Percentiles rank a stretch among this genome's conserved stretches.
Evolutionary conservation across 2,888 invertebrate genomes (phyloP).

Genomic region (Drosophila tanythrix): DNA sequence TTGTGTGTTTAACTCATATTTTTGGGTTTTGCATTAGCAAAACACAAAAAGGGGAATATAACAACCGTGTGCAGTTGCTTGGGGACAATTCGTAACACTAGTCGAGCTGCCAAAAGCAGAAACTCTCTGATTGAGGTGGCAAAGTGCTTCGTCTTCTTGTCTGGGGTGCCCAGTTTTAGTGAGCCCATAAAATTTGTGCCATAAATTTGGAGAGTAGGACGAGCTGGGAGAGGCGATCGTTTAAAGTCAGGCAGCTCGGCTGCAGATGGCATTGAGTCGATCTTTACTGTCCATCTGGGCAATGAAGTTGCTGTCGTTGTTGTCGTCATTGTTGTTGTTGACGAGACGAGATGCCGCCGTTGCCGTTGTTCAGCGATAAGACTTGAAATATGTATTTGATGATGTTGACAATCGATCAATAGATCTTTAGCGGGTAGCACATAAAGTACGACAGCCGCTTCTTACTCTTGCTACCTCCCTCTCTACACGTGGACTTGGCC

Average conservation of each 20-base stretch:
- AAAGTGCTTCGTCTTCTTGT: slow-evolving; percentile 26
- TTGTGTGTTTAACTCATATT: background rate
- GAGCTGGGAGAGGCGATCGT: slow-evolving; percentile 49
- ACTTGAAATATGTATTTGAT: slow-evolving; percentile 74
- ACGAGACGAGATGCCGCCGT: slow-evolving; percentile 47
- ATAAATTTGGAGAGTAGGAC: slow-evolving; percentile 48
- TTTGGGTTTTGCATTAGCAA: background rate
- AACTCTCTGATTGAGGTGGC: slow-evolving; percentile 34
- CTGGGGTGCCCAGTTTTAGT: slow-evolving; percentile 13
- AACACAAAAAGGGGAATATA: slow-evolving; percentile 6
- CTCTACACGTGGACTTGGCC: slow-evolving; percentile 51
- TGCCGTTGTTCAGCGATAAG: slow-evolving; percentile 34
- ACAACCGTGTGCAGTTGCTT: slow-evolving; percentile 18
- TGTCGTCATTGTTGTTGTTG: slow-evolving; percentile 14
- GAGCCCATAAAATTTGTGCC: slow-evolving; percentile 41
- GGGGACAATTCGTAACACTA: slow-evolving; percentile 37
- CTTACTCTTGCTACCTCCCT: background rate
- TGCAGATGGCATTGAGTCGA: slow-evolving; percentile 62
- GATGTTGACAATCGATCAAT: slow-evolving; percentile 76
- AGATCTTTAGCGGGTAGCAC: slow-evolving; percentile 65
- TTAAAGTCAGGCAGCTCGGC: slow-evolving; percentile 51
- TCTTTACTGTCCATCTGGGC: slow-evolving; percentile 68
- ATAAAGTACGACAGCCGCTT: slow-evolving; percentile 54
- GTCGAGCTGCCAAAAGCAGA: background rate
- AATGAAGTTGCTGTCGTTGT: slow-evolving; percentile 56